phyloP scores from a whole-genome alignment of 2,888 invertebrate species.

The Caenorhabditis parvicauda region DNA sequence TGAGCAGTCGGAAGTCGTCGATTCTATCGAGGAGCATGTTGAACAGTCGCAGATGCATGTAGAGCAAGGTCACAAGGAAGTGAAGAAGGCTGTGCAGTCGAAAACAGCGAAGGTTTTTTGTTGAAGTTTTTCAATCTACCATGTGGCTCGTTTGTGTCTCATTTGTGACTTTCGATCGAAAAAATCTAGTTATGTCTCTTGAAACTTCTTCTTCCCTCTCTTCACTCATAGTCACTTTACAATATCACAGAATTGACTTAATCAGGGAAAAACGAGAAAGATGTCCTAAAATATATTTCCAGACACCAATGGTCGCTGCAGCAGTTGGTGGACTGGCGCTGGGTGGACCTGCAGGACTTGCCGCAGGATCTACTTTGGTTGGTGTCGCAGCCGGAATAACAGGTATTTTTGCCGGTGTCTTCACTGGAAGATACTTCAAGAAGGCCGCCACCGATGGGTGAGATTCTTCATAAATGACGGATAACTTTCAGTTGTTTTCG shows the following conservation, averaged over 20 bases:
- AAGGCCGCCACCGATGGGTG: slow-evolving; percentile 27
- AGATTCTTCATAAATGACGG: too few species aligned
- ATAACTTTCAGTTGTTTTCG: too few species aligned
- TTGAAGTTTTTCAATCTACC: too few species aligned
- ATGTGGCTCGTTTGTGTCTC: too few species aligned
- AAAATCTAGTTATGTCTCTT: too few species aligned
- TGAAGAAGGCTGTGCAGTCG: slow-evolving; percentile 50
- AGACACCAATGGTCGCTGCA: slow-evolving; percentile 50
- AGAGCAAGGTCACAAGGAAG: slow-evolving; percentile 47
- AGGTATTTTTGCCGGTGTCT: slow-evolving; percentile 37
- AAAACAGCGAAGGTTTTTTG: slow-evolving; percentile 45
- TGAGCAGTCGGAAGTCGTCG: slow-evolving; percentile 56
- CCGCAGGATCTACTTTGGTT: slow-evolving; percentile 53
- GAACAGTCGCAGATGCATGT: slow-evolving; percentile 48
- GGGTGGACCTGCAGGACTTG: slow-evolving; percentile 58
- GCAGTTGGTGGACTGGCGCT: slow-evolving; percentile 51
- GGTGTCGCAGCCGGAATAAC: slow-evolving; percentile 56
- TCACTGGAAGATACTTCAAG: slow-evolving; percentile 45
- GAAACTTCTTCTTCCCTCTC: neutral
- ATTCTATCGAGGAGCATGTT: slow-evolving; percentile 57
- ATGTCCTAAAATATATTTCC: slow-evolving; percentile 1
- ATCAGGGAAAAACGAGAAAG: neutral
- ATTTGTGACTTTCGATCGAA: too few species aligned
- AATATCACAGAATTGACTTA: too few species aligned
- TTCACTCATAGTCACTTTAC: too few species aligned